phyloP scores from a whole-genome alignment of 1,140 invertebrate species.

The Apis cerana region DNA sequence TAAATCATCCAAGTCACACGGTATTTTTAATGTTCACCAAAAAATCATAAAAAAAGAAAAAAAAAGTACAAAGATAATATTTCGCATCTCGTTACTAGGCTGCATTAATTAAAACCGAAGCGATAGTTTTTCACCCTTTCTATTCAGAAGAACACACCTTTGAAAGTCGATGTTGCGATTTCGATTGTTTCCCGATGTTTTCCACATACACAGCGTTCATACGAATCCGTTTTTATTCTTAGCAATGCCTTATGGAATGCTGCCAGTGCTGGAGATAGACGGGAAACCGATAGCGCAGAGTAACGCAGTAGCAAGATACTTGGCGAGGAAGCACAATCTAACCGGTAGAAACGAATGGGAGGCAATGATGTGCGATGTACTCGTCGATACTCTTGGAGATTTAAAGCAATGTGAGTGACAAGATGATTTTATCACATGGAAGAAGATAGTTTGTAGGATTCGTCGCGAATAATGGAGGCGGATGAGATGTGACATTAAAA shows the following conservation, averaged over 20 bases:
- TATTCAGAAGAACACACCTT: constrained; percentile 6
- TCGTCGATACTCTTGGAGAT: constrained; percentile 83
- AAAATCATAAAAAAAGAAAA: background rate
- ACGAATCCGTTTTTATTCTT: constrained; percentile 40
- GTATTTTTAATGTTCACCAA: background rate
- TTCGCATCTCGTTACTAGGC: background rate
- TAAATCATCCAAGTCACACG: background rate
- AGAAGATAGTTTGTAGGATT: background rate
- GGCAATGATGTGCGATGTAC: constrained; percentile 83
- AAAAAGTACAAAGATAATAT: background rate
- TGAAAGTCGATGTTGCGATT: background rate
- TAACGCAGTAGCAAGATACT: constrained; percentile 84
- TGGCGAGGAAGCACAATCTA: constrained; percentile 84
- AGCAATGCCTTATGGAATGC: constrained; percentile 84
- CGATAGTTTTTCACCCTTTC: background rate
- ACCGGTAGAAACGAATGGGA: constrained; percentile 85
- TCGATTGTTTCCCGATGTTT: background rate
- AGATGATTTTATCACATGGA: background rate
- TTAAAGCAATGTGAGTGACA: constrained; percentile 80
- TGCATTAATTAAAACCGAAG: constrained; percentile 26
- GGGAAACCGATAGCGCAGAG: constrained; percentile 85
- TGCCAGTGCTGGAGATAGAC: constrained; percentile 87
- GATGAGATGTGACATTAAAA: background rate
- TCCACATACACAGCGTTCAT: background rate
- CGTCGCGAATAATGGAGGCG: background rate